Evolutionary conservation across 2,113 vertebrate genomes (phyloP), one percentile per base, ranked within the genome.

Genomic region (Sinocyclocheilus anshuiensis): DNA sequence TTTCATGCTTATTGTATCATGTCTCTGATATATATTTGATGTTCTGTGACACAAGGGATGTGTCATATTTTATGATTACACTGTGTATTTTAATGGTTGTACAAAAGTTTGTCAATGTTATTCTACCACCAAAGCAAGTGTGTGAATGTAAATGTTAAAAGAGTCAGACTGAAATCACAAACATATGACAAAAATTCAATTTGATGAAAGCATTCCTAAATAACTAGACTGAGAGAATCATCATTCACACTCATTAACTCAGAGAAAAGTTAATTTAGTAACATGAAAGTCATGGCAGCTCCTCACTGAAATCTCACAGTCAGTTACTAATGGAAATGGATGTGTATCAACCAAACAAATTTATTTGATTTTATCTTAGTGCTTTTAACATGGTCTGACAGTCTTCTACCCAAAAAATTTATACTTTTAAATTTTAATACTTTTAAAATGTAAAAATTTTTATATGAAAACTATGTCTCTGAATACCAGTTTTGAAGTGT

Each of bases 201-300:
- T 13, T 26, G 74, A 20, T 77, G 16, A 77, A 77, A 55, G 48
- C 45, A 77, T 50, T 77, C 48, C 76, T 55, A 12, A 55, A 77
- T 55, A 77, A 8, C 13, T 77, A 2, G 36, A 42, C 69, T 72
- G 33, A 55, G 11, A 53, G 45, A 77, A 55, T 77, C 20, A 16
- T 18, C 65, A 15, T 16, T 26, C 39, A 50, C 50, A 4, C 42
- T 24, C 42, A 48, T 76, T 76, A 15, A 24, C 22, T 72, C 42
- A 16, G 74, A 50, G 42, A 8, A 76, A 76, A 76, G 42, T 76
- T 50, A 13, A 76, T 45, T 76, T 24, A 76, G 39, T n/a, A n/a
- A 76, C 74, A 48, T 48, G 11, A 48, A 48, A 48, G 42, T 48
- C 74, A 72, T 42, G 36, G 33, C 18, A 39, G 36, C 18, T 16